Percentiles rank a stretch among this genome's conserved stretches.
Conservation (phyloP, 2,113 vertebrate genomes). For the Melanocharis versteri region DNA sequence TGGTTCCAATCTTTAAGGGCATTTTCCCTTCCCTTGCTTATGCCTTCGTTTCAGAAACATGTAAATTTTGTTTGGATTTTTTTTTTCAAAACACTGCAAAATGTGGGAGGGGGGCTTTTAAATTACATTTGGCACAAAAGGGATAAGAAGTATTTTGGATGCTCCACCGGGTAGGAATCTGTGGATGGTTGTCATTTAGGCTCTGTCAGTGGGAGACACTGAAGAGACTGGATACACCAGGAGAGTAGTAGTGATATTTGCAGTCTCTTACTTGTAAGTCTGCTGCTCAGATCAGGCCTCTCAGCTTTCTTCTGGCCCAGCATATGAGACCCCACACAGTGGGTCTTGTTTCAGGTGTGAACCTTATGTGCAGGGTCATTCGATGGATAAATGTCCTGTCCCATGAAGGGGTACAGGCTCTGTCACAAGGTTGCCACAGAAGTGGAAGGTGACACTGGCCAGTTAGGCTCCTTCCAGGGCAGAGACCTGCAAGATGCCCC, state of each 20-base stretch:
- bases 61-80: conserved; percentile 17
- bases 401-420: neutral
- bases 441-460: neutral
- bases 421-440: neutral
- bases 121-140: neutral
- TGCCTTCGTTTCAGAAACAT: neutral
- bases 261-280: neutral
- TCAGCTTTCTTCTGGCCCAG: neutral
- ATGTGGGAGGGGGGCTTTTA: neutral
- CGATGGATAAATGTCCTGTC: neutral
- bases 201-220: neutral
- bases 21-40: conserved; percentile 1
- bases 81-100: neutral
- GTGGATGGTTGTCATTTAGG: neutral
- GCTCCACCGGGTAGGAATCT: neutral
- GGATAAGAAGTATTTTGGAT: neutral
- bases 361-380: neutral
- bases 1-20: conserved; percentile 5
- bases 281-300: neutral
- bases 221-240: neutral
- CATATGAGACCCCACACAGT: neutral
- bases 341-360: neutral
- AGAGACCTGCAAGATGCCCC: neutral
- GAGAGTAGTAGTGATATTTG: neutral
- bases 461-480: neutral